These are phyloP conservation scores for Microcebus jonahi DNA, from an alignment of 2,113 vertebrate species.

Conservation along the genomic window DNA sequence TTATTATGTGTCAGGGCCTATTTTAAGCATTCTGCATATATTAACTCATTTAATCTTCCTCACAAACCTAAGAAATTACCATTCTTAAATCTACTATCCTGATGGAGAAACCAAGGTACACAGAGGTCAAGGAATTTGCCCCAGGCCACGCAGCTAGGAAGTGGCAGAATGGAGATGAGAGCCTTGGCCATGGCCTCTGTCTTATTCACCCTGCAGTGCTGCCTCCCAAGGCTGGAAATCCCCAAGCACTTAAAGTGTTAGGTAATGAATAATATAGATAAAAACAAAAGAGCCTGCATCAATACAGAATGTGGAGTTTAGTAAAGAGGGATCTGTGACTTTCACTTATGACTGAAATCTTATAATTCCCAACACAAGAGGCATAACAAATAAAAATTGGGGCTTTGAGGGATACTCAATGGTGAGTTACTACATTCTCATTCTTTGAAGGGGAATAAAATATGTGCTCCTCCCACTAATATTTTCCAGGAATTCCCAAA, in stretches of 20 bases:
- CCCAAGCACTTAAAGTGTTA: neutral
- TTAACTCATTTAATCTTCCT: neutral
- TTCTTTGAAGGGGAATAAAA: slow-evolving; percentile 36
- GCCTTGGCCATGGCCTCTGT: accelerated
- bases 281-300: neutral
- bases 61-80: neutral
- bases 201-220: neutral
- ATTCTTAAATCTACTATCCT: neutral
- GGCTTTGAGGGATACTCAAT: neutral
- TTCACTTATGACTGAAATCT: neutral
- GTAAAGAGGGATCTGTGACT: neutral
- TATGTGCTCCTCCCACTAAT: neutral
- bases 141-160: neutral
- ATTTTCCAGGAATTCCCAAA: neutral
- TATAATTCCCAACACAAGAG: neutral
- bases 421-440: neutral
- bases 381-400: neutral
- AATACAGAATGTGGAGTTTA: neutral
- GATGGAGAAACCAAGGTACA: neutral
- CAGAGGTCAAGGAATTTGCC: neutral
- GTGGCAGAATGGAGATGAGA: neutral
- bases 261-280: neutral
- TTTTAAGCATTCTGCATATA: neutral
- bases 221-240: neutral
- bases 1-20: neutral